phyloP scores from a whole-genome alignment of 2,888 invertebrate species.

The Agrypnus murinus region DNA sequence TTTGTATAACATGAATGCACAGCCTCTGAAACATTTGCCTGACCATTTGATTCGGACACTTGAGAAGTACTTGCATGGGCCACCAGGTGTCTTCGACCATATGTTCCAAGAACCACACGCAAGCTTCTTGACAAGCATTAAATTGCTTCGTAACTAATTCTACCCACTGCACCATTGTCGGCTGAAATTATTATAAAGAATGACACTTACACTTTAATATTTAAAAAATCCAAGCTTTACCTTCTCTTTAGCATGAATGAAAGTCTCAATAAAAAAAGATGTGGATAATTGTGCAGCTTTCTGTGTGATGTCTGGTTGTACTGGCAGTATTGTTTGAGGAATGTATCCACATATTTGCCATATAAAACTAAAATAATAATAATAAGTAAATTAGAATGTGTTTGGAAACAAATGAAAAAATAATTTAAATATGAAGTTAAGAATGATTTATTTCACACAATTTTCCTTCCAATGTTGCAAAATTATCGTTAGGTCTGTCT shows the following conservation, averaged over 20 bases:
- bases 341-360: constrained; percentile 97
- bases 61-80: constrained; percentile 93
- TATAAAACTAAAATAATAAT: constrained; percentile 83
- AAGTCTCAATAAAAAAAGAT: constrained; percentile 96
- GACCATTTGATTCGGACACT: constrained; percentile 97
- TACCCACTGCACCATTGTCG: constrained; percentile 98
- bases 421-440: too few species aligned
- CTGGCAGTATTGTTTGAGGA: constrained; percentile 89
- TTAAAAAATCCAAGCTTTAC: too few species aligned
- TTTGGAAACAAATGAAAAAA: background rate
- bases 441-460: too few species aligned
- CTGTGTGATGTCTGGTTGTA: constrained; percentile 86
- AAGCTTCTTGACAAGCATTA: constrained; percentile 91
- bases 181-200: constrained; percentile 72
- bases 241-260: constrained; percentile 98
- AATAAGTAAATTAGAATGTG: background rate
- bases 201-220: background rate
- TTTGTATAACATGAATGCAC: constrained; percentile 95
- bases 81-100: constrained; percentile 97
- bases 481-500: too few species aligned
- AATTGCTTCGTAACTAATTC: constrained; percentile 96
- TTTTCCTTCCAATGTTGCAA: too few species aligned
- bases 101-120: constrained; percentile 93
- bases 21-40: constrained; percentile 97
- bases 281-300: constrained; percentile 91